Evolutionary conservation across 2,888 invertebrate genomes (phyloP), one percentile per base, ranked within the genome.

Genomic region (Diarsia mendica): DNA sequence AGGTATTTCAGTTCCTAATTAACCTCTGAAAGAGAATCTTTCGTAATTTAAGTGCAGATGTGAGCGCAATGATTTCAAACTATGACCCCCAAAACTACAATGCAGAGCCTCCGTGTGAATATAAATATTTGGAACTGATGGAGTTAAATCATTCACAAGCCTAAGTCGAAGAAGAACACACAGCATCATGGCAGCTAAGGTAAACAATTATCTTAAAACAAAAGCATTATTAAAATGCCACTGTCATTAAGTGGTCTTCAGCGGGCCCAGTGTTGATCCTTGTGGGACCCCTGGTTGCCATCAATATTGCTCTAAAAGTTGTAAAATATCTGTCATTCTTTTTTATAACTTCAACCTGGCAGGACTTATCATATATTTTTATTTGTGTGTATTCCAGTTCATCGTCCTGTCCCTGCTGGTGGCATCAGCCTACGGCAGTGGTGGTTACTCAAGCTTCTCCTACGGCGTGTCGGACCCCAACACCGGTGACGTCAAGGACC

Each of bases 401-500:
- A 84, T 92, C 78, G 84, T 93, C 65, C 85, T 94, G 18, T 91
- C 93, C 51, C 79, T 93, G 49, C 82, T 92, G 74, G 93, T 93
- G 73, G 91, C 90, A 49, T 88, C 93, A 28, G 92, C 83, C 73
- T 86, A 89, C 81, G 88, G 92, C 71, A 90, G 91, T 67, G 92
- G 90, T 6, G 92, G 93, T 69, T 92, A 90, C 87, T 92, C 92
- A 77, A 93, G 93, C 87, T 94, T 94, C 85, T 93, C 94, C 11
- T 94, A 94, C 78, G 94, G 93, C 48, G 94, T 94, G 10, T 91
- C 93, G 66, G 94, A 94, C 83, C 94, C 94, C 10, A 90, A 93
- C 87, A 94, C 94, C 53, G 94, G 94, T 60, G 94, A 94, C 77
- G 88, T 93, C 58, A 94, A 94, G 79, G 93, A 92, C 72, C 97